Conservation (phyloP, 1,140 invertebrate species). For the Mycetomoellerius zeteki region DNA sequence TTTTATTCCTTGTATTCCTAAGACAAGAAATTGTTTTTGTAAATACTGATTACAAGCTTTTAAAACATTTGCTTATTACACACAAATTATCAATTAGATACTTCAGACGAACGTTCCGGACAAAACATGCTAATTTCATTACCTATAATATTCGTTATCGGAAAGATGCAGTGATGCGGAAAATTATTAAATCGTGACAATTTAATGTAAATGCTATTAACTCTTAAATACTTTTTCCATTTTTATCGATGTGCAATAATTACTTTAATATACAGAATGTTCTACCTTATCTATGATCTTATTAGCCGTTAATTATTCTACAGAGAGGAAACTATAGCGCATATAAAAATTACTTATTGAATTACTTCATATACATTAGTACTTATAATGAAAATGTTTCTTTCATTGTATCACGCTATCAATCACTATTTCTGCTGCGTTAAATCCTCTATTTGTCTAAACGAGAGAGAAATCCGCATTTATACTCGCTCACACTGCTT, state of each 20-base stretch:
- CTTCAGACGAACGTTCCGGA: not conserved
- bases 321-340: not conserved
- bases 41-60: not conserved
- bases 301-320: not conserved
- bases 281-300: not conserved
- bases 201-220: conserved; percentile 27
- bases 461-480: not conserved
- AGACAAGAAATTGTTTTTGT: not conserved
- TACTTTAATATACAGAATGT: not conserved
- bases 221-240: not conserved
- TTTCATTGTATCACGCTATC: not conserved
- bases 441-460: conserved; percentile 3
- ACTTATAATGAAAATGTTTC: not conserved
- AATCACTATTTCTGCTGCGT: not conserved
- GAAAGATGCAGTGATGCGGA: not conserved
- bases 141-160: conserved; percentile 32
- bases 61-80: conserved; percentile 18
- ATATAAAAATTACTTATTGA: not conserved
- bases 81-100: conserved; percentile 21
- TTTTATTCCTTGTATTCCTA: not conserved
- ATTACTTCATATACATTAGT: no score
- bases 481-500: not conserved
- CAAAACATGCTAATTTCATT: not conserved
- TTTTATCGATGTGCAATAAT: not conserved
- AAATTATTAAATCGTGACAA: conserved; percentile 9